Conservation (phyloP, 2,888 invertebrate species). For the Drosophila neutralis region DNA sequence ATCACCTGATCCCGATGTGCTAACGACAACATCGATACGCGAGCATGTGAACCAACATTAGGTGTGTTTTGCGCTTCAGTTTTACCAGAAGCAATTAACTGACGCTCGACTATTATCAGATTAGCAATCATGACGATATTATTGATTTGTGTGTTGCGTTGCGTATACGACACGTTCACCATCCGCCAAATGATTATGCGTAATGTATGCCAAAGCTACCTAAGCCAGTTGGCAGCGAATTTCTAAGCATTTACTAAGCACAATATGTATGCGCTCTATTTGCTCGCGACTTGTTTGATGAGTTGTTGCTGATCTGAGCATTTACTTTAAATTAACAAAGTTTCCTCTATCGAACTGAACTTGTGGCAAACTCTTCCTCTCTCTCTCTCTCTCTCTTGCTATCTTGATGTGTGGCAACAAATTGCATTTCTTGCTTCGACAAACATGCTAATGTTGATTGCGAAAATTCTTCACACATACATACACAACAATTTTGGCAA, state of each 20-base stretch:
- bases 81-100: constrained; percentile 50
- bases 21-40: constrained; percentile 51
- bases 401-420: constrained; percentile 37
- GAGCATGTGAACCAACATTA: not conserved
- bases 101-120: constrained; percentile 43
- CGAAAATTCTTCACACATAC: constrained; percentile 42
- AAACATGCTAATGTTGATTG: constrained; percentile 71
- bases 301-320: constrained; percentile 7
- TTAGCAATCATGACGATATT: constrained; percentile 26
- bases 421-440: constrained; percentile 66
- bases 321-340: constrained; percentile 52
- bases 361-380: constrained; percentile 19
- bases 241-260: not conserved
- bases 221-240: not conserved
- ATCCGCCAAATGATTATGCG: constrained; percentile 10
- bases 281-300: constrained; percentile 3
- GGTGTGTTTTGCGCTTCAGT: not conserved
- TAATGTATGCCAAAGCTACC: not conserved
- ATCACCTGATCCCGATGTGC: constrained; percentile 66
- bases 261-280: constrained; percentile 15
- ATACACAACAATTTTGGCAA: constrained; percentile 17
- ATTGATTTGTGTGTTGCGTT: constrained; percentile 43
- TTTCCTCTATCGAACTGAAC: constrained; percentile 29
- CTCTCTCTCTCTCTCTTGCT: not conserved
- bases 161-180: constrained; percentile 39